phyloP scores from a whole-genome alignment of 2,113 vertebrate species.

The Hirundichthys speculiger region DNA sequence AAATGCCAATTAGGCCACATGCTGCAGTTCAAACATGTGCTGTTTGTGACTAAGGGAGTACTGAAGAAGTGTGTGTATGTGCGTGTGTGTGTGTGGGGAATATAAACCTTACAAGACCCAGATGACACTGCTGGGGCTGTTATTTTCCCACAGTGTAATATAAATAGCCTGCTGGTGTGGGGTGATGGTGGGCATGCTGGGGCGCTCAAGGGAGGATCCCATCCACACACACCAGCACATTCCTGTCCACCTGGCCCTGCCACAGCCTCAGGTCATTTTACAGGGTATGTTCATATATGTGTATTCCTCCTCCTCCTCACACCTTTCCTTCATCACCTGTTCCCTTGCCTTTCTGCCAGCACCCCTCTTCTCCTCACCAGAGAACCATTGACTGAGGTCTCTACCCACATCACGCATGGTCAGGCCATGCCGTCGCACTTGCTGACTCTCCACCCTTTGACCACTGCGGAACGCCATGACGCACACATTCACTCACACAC shows the following conservation, averaged over 20 bases:
- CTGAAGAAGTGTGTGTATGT: conserved; percentile 18
- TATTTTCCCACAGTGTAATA: conserved; percentile 81
- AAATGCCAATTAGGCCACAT: not conserved
- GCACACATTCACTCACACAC: conserved; percentile 12
- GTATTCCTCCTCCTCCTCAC: conserved; percentile 32
- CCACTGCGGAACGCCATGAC: conserved; percentile 53
- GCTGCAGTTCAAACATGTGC: conserved; percentile 14
- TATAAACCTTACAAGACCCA: conserved; percentile 58
- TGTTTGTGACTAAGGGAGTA: conserved; percentile 34
- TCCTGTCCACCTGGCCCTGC: conserved; percentile 78
- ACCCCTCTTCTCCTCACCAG: conserved; percentile 12
- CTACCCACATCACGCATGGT: conserved; percentile 23
- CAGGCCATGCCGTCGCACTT: conserved; percentile 12
- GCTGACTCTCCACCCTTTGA: conserved; percentile 52
- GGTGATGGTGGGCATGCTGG: conserved; percentile 68
- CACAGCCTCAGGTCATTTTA: conserved; percentile 70
- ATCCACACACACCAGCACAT: conserved; percentile 77
- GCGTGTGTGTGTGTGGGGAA: conserved; percentile 26
- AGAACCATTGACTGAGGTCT: conserved; percentile 19
- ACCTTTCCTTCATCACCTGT: conserved; percentile 57
- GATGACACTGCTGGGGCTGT: conserved; percentile 49
- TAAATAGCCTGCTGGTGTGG: conserved; percentile 79
- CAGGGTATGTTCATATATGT: conserved; percentile 52
- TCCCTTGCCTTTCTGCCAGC: conserved; percentile 34
- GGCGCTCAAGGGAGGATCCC: conserved; percentile 70